Conservation (phyloP, 2,113 vertebrate genomes). For the Anhinga rufa region DNA sequence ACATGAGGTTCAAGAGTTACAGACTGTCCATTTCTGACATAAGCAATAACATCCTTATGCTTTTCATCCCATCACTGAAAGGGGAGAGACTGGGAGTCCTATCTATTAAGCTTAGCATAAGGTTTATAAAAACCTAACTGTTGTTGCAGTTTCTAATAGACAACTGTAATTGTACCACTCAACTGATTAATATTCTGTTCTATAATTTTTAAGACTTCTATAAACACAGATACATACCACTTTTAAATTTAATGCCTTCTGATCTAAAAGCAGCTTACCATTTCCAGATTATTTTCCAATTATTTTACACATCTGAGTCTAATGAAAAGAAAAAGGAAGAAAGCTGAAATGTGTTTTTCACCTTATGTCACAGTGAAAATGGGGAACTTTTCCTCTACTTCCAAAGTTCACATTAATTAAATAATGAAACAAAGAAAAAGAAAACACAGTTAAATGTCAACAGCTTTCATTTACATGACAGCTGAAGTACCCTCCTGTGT, state of each 20-base stretch:
- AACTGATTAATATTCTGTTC: background rate
- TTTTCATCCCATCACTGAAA: background rate
- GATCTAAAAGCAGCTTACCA: background rate
- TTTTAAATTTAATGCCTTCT: background rate
- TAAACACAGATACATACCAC: background rate
- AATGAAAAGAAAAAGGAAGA: background rate
- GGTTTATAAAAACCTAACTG: background rate
- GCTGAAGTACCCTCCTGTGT: background rate
- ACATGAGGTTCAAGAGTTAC: background rate
- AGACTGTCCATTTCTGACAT: background rate
- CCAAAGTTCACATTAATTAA: background rate
- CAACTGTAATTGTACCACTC: background rate
- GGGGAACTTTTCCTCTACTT: background rate
- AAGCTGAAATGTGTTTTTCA: background rate
- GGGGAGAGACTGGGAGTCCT: background rate
- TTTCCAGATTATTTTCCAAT: background rate
- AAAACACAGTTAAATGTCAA: background rate
- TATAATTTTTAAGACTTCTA: background rate
- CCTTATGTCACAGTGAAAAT: background rate
- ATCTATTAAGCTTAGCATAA: fast-evolving
- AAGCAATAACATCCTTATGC: background rate
- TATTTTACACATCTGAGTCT: background rate
- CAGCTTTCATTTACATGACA: background rate
- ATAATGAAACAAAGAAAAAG: background rate
- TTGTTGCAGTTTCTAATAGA: background rate